These are phyloP conservation scores for Bicyclus anynana DNA, from an alignment of 1,140 invertebrate genomes.

Conservation along the genomic window DNA sequence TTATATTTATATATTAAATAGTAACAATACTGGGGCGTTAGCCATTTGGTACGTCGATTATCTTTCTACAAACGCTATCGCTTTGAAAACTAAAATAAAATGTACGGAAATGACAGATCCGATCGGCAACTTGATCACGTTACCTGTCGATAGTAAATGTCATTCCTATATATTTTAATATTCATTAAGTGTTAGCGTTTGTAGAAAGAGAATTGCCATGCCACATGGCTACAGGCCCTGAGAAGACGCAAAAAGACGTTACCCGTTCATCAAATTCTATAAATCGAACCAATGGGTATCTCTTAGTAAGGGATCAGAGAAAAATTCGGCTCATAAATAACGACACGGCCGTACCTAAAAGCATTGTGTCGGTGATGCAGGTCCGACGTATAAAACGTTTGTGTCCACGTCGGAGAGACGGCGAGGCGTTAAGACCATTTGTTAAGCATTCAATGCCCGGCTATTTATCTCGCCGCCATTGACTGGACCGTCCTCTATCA, in stretches of 20 bases:
- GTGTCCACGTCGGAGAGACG: conserved; percentile 29
- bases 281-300: not conserved
- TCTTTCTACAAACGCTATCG: no score
- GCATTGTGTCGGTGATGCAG: conserved; percentile 49
- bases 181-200: no score
- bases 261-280: not conserved
- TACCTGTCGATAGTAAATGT: no score
- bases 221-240: no score
- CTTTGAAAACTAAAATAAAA: no score
- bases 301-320: conserved; percentile 15
- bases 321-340: conserved; percentile 37
- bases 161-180: no score
- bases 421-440: conserved; percentile 47
- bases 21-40: no score
- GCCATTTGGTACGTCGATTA: no score
- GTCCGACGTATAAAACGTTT: conserved; percentile 47
- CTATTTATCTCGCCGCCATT: conserved; percentile 57
- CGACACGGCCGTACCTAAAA: conserved; percentile 34
- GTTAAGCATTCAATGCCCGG: conserved; percentile 54
- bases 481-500: conserved; percentile 49
- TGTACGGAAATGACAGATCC: no score
- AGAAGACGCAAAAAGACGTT: not conserved
- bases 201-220: no score
- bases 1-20: no score
- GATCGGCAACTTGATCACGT: no score